Base-by-base conservation (phyloP, 1,140 invertebrate species). In the Meloidogyne chitwoodi region DNA sequence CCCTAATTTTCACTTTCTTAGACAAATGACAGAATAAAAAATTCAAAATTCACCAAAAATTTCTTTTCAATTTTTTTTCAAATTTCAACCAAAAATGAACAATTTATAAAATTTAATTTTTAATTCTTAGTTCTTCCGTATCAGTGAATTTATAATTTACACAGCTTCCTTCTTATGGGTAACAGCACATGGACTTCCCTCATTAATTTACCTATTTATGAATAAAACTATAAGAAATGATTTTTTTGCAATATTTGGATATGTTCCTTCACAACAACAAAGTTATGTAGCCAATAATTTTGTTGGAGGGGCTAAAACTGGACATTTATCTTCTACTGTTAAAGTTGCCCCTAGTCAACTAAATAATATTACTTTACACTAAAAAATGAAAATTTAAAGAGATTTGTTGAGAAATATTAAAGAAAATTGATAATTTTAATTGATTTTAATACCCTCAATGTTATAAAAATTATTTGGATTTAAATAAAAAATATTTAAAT, bases 201-300 rank as follows among this genome's bases (percentile, higher is more conserved):
- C 74, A 22, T 27, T 75, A 26, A 75, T 75, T 61, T 75, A 75
- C 26, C 48, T 75, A 27, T 22, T 63, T 63, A 75, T 75, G 74
- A 75, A 75, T 63, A 67, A 74, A 29, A 75, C 74, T 14, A 67
- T 75, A 26, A 48, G 74, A 16, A 61, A 64, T 34, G 74, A 75
- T 26, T 31, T 75, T 75, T 48, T 69, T 22, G 48, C 48, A n/a
- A 5, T 56, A 56, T 56, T 56, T 56, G 48, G 48, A 1, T 56
- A 56, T n/a, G 48, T 56, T n/a, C 48, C 48, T 2, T 56, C 48
- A 56, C 48, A 56, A 56, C 48, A 56, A 56, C n/a, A 6, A n/a
- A 56, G 12, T 56, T 8, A n/a, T 56, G 48, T 11, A 44, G 14
- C 8, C 16, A 19, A n/a, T n/a, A 4, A 56, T n/a, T 22, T n/a